Evolutionary conservation across 1,140 invertebrate species (phyloP).

Genomic region (Cylas formicarius): DNA sequence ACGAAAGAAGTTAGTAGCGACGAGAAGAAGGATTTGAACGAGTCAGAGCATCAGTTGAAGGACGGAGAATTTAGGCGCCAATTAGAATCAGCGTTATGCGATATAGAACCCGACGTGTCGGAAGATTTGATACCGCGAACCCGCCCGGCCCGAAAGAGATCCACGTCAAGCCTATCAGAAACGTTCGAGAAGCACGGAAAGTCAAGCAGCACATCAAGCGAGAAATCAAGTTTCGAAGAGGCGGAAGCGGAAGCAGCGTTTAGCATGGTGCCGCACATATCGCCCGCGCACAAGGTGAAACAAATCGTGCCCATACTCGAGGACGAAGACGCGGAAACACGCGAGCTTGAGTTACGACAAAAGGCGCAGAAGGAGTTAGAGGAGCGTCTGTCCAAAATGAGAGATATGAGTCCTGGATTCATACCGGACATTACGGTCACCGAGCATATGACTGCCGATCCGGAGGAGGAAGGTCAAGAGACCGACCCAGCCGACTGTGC

Average conservation of each 20-base stretch:
- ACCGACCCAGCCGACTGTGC: slow-evolving; percentile 14
- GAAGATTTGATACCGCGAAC: no score
- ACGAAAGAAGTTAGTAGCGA: slow-evolving; percentile 43
- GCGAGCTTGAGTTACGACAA: slow-evolving; percentile 44
- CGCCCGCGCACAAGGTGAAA: slow-evolving; percentile 40
- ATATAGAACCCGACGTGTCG: no score
- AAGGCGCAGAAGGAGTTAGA: slow-evolving; percentile 45
- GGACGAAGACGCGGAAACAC: slow-evolving; percentile 48
- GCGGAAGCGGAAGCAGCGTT: slow-evolving; percentile 48
- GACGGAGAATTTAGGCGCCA: slow-evolving; percentile 30
- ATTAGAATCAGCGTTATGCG: no score
- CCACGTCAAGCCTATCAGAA: slow-evolving; percentile 19
- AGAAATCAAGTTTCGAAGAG: slow-evolving; percentile 44
- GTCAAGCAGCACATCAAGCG: slow-evolving; percentile 38
- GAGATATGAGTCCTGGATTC: slow-evolving; percentile 44
- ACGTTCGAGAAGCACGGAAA: slow-evolving; percentile 38
- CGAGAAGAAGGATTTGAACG: slow-evolving; percentile 43
- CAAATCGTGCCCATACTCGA: slow-evolving; percentile 48
- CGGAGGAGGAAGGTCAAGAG: slow-evolving; percentile 43
- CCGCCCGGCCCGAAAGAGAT: slow-evolving; percentile 19
- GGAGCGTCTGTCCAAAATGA: slow-evolving; percentile 38
- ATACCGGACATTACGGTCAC: slow-evolving; percentile 66
- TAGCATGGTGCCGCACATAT: slow-evolving; percentile 43
- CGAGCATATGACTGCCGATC: slow-evolving; percentile 52
- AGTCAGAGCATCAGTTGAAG: slow-evolving; percentile 34